phyloP scores from a whole-genome alignment of 2,797 vertebrate species.

The Antrozous pallidus region DNA sequence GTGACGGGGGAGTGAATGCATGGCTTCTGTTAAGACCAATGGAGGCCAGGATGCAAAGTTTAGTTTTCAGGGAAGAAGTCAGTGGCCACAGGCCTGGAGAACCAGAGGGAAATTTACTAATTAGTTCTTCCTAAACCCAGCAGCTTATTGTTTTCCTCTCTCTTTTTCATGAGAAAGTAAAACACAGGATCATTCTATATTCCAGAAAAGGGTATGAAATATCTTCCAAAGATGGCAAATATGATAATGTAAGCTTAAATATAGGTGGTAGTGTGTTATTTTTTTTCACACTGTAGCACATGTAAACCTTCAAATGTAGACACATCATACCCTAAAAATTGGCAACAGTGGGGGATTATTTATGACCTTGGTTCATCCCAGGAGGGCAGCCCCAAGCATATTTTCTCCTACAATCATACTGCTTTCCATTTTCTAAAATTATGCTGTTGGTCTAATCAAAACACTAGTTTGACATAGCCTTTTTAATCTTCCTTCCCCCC shows the following conservation, averaged over 20 bases:
- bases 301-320: conserved; percentile 13
- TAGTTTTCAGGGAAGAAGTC: conserved; percentile 15
- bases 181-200: background rate
- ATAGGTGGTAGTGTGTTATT: background rate
- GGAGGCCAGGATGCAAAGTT: conserved; percentile 47
- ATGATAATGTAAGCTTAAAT: background rate
- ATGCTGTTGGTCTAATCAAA: conserved; percentile 44
- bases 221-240: background rate
- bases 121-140: background rate
- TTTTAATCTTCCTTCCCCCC: conserved; percentile 24
- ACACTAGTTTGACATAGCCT: background rate
- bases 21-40: conserved; percentile 55
- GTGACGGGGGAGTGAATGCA: background rate
- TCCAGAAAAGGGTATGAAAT: conserved; percentile 17
- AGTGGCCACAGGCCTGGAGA: conserved; percentile 4
- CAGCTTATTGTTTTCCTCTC: background rate
- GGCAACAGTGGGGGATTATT: background rate
- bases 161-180: background rate
- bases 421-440: conserved; percentile 41
- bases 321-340: background rate
- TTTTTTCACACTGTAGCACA: background rate
- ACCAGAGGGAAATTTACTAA: background rate
- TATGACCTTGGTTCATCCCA: background rate
- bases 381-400: background rate
- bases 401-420: background rate